Base-by-base conservation (phyloP, 2,888 invertebrate genomes). In the Heliconius ismenius region DNA sequence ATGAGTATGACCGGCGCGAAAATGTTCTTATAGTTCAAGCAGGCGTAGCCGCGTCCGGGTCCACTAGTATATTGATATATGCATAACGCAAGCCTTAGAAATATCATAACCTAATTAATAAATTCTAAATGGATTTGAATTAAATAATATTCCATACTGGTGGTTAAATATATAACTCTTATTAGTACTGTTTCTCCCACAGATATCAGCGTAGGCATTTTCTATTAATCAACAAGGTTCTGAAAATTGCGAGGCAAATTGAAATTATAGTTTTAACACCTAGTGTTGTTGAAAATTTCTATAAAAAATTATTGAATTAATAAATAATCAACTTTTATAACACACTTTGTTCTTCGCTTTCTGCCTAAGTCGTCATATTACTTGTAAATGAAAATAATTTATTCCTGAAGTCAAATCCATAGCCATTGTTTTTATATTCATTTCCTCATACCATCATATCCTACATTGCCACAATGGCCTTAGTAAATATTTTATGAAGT, bases 21-120 rank as follows among this genome's bases (percentile, higher is more conserved):
- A n/a, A n/a, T n/a, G n/a, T n/a, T n/a, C n/a, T n/a, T n/a, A n/a
- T n/a, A n/a, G n/a, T n/a, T n/a, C n/a, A n/a, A n/a, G n/a, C n/a
- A n/a, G n/a, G n/a, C n/a, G n/a, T n/a, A n/a, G n/a, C n/a, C n/a
- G n/a, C n/a, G n/a, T n/a, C n/a, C n/a, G n/a, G n/a, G n/a, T n/a
- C n/a, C n/a, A n/a, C n/a, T n/a, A n/a, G n/a, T n/a, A 65, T 65
- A 36, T 65, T 21, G 36, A 63, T 28, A 18, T 54, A 54, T 54
- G 21, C 9, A 43, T 21, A 54, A 21, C 2, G 28, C 26, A 65
- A 65, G 65, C 65, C 65, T n/a, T 65, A 36, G 65, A 65, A 65
- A 65, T 65, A 36, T 36, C 32, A 65, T 65, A 65, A 65, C n/a
- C 36, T n/a, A n/a, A 65, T 65, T 36, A 36, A 65, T 65, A 65